A percentile compares a stretch with the other conserved stretches of the same genome.
Evolutionary conservation across 2,888 invertebrate genomes (phyloP).

Genomic region (Xylota sylvarum): DNA sequence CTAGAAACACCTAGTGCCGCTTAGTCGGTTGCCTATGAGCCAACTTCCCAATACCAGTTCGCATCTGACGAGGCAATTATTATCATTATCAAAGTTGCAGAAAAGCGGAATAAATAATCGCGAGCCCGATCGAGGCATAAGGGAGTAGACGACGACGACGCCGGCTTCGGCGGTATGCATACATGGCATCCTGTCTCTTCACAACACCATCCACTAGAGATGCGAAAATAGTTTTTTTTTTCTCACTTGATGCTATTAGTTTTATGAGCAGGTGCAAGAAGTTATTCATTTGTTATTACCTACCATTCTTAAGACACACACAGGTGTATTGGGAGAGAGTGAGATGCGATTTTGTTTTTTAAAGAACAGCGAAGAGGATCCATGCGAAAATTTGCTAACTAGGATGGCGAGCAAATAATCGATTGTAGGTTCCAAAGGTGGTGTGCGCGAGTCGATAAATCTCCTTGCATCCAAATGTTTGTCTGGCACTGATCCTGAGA

Average conservation of each 20-base stretch:
- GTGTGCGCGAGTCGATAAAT: constrained; percentile 59
- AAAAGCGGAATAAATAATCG: constrained; percentile 76
- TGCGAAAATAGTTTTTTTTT: constrained; percentile 19
- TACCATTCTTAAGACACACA: constrained; percentile 20
- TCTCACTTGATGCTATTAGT: constrained; percentile 66
- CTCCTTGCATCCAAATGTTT: constrained; percentile 56
- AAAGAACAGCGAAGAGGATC: constrained; percentile 20
- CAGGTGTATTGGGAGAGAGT: constrained; percentile 39
- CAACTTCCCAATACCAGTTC: constrained; percentile 54
- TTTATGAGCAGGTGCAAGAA: constrained; percentile 76
- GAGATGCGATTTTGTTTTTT: constrained; percentile 11
- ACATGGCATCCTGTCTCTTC: constrained; percentile 51
- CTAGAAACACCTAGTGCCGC: constrained; percentile 56
- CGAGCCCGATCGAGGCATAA: constrained; percentile 51
- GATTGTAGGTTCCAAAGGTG: constrained; percentile 57
- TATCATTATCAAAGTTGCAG: constrained; percentile 76
- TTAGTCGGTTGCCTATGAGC: constrained; percentile 47
- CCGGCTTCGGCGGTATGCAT: constrained; percentile 24
- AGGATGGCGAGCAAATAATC: constrained; percentile 61
- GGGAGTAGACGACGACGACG: constrained; percentile 29
- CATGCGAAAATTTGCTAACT: constrained; percentile 54
- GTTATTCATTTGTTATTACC: constrained; percentile 67
- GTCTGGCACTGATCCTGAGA: constrained; percentile 59
- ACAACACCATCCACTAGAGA: constrained; percentile 11
- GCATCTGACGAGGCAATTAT: constrained; percentile 72